These are phyloP conservation scores for Sterrhoptilus dennistouni DNA, from an alignment of 2,113 vertebrate genomes.

Conservation along the genomic window DNA sequence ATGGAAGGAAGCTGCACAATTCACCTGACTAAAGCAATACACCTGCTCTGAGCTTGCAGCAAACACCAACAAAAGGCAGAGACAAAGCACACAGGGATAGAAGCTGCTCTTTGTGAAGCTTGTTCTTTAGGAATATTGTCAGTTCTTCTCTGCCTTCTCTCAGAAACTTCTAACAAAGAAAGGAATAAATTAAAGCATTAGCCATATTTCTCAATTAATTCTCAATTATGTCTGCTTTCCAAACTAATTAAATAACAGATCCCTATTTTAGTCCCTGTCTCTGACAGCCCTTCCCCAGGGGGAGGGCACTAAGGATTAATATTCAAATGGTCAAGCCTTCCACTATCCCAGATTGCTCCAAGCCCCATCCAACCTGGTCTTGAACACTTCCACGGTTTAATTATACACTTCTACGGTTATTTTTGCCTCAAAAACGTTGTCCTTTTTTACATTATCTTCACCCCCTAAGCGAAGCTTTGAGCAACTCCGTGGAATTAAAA, in stretches of 20 bases:
- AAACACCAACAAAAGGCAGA: not conserved
- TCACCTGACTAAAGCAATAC: not conserved
- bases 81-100: fast-evolving
- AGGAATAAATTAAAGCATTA: not conserved
- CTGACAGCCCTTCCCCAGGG: not conserved
- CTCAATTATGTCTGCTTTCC: not conserved
- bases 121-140: not conserved
- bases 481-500: not conserved
- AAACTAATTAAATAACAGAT: not conserved
- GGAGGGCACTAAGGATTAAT: not conserved
- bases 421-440: not conserved
- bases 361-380: not conserved
- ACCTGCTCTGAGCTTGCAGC: not conserved
- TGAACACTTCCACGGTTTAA: not conserved
- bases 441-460: not conserved
- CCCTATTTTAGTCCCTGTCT: not conserved
- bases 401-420: too few species aligned
- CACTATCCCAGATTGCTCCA: not conserved
- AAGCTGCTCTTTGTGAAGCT: not conserved
- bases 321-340: not conserved
- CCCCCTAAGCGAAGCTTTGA: not conserved
- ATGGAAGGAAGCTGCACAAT: not conserved
- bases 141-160: not conserved
- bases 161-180: not conserved
- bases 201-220: not conserved